Evolutionary conservation across 2,797 vertebrate species (phyloP), one percentile per base, ranked within the genome.

Genomic region (Sternotherus odoratus): DNA sequence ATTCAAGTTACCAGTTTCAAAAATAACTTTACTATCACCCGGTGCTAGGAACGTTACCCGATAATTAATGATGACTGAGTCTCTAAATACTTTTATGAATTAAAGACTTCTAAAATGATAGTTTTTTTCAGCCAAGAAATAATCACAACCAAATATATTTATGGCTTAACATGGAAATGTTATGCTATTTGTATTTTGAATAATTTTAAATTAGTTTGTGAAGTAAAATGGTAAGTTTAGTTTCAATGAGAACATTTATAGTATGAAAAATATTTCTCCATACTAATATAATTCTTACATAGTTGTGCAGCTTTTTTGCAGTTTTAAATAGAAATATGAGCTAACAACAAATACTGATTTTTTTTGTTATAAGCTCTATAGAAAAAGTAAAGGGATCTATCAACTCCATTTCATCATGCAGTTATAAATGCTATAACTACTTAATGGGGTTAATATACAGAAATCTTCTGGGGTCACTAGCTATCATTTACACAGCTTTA

Each of bases 401-500:
- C 88, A 92, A 51, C 39, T 96, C 72, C 33, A 83, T 87, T 95
- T 94, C 83, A 89, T 91, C 81, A 86, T 7, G 15, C 12, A 57
- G 33, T 82, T 91, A 57, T 56, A 94, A 91, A 85, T 80, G 16
- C 19, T 90, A 1, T 83, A 79, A 60, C 33, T 91, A 28, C 8
- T 81, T 89, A 89, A 93, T 74, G 11, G 21, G 12, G 5, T 95
- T 96, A 90, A 94, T 77, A 86, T 28, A 86, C 5, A 88, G 21
- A 60, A 4, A 43, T 83, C 36, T 91, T 87, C 79, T 82, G 86
- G 43, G 46, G 23, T 53, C 39, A 86, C 3, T 78, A 26, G 10
- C 5, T 90, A 19, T 90, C 90, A 30, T 79, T 86, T 75, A 30
- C 26, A n/a, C 6, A 74, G 5, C 5, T 74, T 93, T 82, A 79